Conservation (phyloP, 2,113 vertebrate species). For the Peromyscus polionotus region DNA sequence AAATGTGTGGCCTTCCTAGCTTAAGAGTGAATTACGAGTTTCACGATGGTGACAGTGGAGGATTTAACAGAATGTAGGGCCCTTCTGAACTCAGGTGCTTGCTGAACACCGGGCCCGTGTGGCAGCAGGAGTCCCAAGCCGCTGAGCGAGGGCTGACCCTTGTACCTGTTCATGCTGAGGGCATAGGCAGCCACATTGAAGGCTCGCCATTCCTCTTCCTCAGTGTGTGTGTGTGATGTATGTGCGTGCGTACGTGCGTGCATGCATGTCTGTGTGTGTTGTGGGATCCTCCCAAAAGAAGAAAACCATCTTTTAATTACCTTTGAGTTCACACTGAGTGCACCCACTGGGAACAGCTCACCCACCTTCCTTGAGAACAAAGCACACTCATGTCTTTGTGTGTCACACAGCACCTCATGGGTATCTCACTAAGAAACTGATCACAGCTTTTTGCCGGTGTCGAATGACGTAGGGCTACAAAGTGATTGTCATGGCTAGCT, state of each 20-base stretch:
- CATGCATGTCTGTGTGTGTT: too few species aligned
- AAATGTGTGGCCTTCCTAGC: too few species aligned
- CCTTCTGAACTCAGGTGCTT: not conserved
- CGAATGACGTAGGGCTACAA: not conserved
- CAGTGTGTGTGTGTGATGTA: not conserved
- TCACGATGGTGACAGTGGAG: not conserved
- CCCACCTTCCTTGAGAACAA: not conserved
- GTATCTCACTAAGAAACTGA: not conserved
- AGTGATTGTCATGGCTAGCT: not conserved
- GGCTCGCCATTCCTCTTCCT: not conserved
- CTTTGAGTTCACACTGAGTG: not conserved
- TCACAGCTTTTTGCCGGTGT: not conserved
- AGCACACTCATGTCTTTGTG: not conserved
- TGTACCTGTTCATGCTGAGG: fast-evolving
- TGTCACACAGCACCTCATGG: not conserved
- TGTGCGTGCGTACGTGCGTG: too few species aligned
- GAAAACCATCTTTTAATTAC: not conserved
- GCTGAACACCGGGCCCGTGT: not conserved
- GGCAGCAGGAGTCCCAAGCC: not conserved
- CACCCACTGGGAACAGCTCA: not conserved
- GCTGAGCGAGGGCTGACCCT: not conserved
- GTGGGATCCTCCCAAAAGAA: not conserved
- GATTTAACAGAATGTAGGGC: not conserved
- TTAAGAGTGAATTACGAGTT: too few species aligned
- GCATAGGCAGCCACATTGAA: fast-evolving